These are phyloP conservation scores for Forbesichthys papilliferus DNA, from an alignment of 2,113 vertebrate genomes.

Conservation along the genomic window DNA sequence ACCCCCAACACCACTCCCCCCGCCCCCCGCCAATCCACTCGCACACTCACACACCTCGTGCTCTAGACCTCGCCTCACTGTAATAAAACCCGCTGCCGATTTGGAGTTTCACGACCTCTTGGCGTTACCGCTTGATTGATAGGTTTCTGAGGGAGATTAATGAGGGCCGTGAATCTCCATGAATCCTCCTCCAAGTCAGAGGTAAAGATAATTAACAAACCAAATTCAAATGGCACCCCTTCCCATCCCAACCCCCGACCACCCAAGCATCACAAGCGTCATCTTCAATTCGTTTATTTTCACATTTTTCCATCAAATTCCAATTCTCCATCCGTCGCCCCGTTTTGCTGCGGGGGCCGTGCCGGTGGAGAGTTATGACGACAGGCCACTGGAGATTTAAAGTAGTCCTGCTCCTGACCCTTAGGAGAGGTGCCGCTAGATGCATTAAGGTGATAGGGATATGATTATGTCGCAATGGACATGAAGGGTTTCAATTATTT, in stretches of 20 bases:
- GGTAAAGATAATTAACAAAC: constrained; percentile 54
- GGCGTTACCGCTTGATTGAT: constrained; percentile 41
- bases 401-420: constrained; percentile 57
- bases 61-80: constrained; percentile 17
- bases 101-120: constrained; percentile 9
- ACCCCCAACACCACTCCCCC: background rate
- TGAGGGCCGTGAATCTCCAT: constrained; percentile 41
- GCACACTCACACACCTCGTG: constrained; percentile 1
- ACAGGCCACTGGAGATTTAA: constrained; percentile 63
- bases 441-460: constrained; percentile 72
- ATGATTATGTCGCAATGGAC: constrained; percentile 77
- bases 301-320: constrained; percentile 48
- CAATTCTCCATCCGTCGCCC: constrained; percentile 47
- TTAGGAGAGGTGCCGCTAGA: constrained; percentile 48
- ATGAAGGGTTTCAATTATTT: constrained; percentile 80
- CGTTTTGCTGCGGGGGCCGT: constrained; percentile 20
- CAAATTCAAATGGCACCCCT: background rate
- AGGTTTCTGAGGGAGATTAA: constrained; percentile 41
- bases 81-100: constrained; percentile 10
- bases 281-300: constrained; percentile 52
- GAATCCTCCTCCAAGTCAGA: constrained; percentile 23
- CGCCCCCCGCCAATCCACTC: background rate
- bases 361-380: constrained; percentile 55
- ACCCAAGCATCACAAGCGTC: background rate
- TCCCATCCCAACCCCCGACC: constrained; percentile 25